Base-by-base conservation (phyloP, 2,888 invertebrate species). In the Dermolepida albohirtum region DNA sequence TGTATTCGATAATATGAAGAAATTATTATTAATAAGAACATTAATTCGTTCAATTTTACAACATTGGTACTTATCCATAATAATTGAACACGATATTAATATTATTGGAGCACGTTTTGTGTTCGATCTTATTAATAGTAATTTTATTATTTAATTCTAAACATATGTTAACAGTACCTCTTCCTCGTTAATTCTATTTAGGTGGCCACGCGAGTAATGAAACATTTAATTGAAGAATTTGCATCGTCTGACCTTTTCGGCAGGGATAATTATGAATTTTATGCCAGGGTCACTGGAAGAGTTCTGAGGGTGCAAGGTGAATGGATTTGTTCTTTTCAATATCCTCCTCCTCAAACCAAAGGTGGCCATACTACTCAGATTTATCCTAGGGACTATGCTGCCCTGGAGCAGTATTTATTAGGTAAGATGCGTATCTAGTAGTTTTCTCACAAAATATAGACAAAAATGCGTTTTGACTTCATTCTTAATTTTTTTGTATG, bases 191-290 rank as follows among this genome's bases (percentile, higher is more conserved):
- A 69, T 44, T 52, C 70, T 66, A 65, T 50, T 66, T 73, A 96
- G 94, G 92, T 95, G 81, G 97, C 98, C 73, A 97, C 97, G 40
- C 90, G 93, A 78, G 95, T 98, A 73, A 96, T 98, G 93, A 95
- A 97, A 80, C 94, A 97, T 82, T 89, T 98, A 83, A 98, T 98
- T 78, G 97, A 97, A 83, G 96, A 97, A 85, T 98, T 97, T 86
- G 97, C 97, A 68, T 93, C 95, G 40, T 94, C 95, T 71, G 95
- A 97, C 83, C 87, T 98, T 75, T 98, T 98, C 83, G 98, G 98
- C 1, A 89, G 94, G 57, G 93, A 93, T 70, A 96, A 96, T 84
- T 97, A 97, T 82, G 96, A 96, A 84, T 97, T 94, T 83, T 97
- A 97, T 84, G 96, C 96, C 27, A 88, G 96, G 43, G 96, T 97